These are phyloP conservation scores for Riptortus pedestris DNA, from an alignment of 1,140 invertebrate genomes.

Conservation along the genomic window DNA sequence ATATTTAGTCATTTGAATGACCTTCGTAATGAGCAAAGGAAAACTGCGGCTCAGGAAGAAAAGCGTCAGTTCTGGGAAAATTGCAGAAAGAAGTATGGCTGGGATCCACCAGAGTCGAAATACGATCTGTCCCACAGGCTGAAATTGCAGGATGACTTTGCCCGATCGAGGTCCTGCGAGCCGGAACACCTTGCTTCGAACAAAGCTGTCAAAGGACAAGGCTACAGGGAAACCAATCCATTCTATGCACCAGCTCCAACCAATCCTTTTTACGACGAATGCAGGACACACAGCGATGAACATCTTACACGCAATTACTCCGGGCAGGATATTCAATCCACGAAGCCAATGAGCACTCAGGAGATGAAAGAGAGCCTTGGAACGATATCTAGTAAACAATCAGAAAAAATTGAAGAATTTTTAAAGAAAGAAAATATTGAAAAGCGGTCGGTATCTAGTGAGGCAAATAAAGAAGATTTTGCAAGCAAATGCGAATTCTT, in stretches of 20 bases:
- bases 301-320: not conserved
- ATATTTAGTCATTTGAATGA: conserved; percentile 7
- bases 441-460: not conserved
- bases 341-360: not conserved
- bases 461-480: not conserved
- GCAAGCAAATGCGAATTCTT: not conserved
- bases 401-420: no score
- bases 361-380: not conserved
- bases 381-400: not conserved
- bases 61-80: conserved; percentile 16
- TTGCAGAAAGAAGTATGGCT: not conserved
- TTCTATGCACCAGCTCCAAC: not conserved
- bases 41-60: not conserved
- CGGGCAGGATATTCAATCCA: not conserved
- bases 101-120: not conserved
- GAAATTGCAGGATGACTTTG: not conserved
- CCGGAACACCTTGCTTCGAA: not conserved
- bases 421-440: not conserved
- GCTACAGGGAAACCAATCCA: not conserved
- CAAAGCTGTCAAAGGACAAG: not conserved
- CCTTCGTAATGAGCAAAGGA: not conserved
- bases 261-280: not conserved
- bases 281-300: not conserved
- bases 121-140: not conserved
- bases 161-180: not conserved